Conservation (phyloP, 2,797 vertebrate species). For the Rhinella marina region DNA sequence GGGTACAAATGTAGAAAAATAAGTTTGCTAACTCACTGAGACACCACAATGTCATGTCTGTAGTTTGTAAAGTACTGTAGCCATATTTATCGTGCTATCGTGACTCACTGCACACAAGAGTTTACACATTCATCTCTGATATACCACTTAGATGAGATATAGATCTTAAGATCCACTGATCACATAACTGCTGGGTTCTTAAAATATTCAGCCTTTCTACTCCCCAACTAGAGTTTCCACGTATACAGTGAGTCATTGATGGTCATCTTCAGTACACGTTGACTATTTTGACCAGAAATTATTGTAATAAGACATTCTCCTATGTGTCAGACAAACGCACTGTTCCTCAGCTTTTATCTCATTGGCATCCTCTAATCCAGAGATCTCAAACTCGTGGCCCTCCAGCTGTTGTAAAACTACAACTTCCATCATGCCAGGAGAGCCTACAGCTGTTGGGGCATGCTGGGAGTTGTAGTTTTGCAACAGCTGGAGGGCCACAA, state of each 20-base stretch:
- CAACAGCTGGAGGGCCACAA: too few species aligned
- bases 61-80: neutral
- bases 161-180: neutral
- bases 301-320: neutral
- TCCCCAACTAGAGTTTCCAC: neutral
- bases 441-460: too few species aligned
- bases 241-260: neutral
- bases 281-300: neutral
- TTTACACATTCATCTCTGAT: neutral
- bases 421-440: too few species aligned
- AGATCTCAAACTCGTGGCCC: too few species aligned
- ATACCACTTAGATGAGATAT: neutral
- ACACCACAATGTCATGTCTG: neutral
- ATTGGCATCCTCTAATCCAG: neutral
- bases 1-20: neutral
- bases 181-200: neutral
- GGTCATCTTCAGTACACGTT: neutral
- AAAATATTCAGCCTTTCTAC: neutral
- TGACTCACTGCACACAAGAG: slow-evolving; percentile 2
- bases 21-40: neutral
- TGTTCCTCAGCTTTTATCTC: neutral
- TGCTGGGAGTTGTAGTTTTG: too few species aligned
- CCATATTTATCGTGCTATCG: neutral
- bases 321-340: neutral
- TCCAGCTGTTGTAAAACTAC: too few species aligned